phyloP scores from a whole-genome alignment of 1,140 invertebrate species.

The Drosophila neocordata region DNA sequence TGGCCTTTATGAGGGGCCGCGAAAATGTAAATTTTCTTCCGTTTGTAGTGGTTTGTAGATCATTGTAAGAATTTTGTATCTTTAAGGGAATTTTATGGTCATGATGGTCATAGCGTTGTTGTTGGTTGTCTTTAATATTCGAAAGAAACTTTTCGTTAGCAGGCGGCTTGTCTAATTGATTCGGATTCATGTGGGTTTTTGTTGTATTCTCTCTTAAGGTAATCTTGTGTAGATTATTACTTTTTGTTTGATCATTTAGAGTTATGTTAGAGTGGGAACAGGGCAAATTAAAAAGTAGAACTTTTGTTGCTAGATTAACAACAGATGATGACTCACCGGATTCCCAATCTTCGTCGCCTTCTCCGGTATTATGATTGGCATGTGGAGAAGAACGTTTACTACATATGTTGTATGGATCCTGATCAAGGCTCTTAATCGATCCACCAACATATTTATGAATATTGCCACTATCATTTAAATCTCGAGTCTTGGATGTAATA shows the following conservation, averaged over 20 bases:
- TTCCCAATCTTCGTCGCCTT: conserved; percentile 86
- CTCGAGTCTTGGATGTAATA: conserved; percentile 59
- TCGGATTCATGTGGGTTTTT: conserved; percentile 3
- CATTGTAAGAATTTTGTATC: background rate
- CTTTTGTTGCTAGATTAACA: conserved; percentile 42
- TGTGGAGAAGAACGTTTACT: conserved; percentile 69
- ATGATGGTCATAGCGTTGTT: background rate
- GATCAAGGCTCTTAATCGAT: conserved; percentile 59
- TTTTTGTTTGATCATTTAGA: conserved; percentile 5
- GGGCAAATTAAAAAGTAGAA: conserved; percentile 47
- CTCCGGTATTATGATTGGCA: conserved; percentile 58
- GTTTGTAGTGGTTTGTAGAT: background rate
- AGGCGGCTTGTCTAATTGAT: conserved; percentile 9
- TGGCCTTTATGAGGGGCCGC: background rate
- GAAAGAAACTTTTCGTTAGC: conserved; percentile 8
- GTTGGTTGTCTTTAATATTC: conserved; percentile 22
- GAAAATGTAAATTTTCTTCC: background rate
- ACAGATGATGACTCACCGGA: conserved; percentile 86
- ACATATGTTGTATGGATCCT: conserved; percentile 64
- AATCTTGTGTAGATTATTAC: conserved; percentile 1
- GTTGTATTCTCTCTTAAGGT: conserved; percentile 1
- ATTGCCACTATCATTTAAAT: conserved; percentile 59
- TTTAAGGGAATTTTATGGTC: background rate
- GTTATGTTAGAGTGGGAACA: conserved; percentile 34
- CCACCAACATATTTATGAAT: conserved; percentile 41